Evolutionary conservation across 1,140 invertebrate species (phyloP).

Genomic region (Teleopsis dalmanni): DNA sequence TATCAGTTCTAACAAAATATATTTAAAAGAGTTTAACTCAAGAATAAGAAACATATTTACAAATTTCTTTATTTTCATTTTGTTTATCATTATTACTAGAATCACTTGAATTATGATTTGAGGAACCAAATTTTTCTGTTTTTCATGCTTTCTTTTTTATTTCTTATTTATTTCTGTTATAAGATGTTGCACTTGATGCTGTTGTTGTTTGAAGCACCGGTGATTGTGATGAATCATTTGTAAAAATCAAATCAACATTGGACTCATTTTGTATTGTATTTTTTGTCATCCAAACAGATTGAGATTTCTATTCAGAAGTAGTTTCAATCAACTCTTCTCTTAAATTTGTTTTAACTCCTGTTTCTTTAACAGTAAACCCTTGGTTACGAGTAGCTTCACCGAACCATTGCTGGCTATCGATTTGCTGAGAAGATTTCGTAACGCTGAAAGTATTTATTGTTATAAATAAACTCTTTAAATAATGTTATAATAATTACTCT

Average conservation of each 20-base stretch:
- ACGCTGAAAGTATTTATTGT: conserved; percentile 13
- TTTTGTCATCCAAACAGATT: conserved; percentile 90
- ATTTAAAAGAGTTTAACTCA: neutral
- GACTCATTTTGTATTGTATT: conserved; percentile 73
- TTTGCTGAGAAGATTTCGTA: conserved; percentile 26
- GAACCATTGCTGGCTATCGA: conserved; percentile 64
- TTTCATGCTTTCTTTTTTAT: conserved; percentile 82
- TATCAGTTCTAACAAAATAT: conserved; percentile 51
- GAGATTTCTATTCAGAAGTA: conserved; percentile 64
- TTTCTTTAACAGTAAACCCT: conserved; percentile 71
- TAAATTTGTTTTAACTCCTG: conserved; percentile 82
- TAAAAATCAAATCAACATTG: conserved; percentile 21
- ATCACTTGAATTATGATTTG: conserved; percentile 51
- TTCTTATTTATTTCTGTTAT: conserved; percentile 49
- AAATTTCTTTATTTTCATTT: conserved; percentile 50
- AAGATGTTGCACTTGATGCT: conserved; percentile 43
- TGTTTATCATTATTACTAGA: conserved; percentile 71
- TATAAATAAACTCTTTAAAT: conserved; percentile 4
- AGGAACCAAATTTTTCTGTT: conserved; percentile 57
- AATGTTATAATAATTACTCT: conserved; percentile 49
- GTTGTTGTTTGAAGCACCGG: too few relatives aligned
- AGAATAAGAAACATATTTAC: conserved; percentile 44
- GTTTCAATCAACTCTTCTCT: conserved; percentile 56
- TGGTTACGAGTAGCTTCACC: conserved; percentile 78
- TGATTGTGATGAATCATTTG: conserved; percentile 44